Conservation (phyloP, 1,140 invertebrate species). For the Drosophila insularis region DNA sequence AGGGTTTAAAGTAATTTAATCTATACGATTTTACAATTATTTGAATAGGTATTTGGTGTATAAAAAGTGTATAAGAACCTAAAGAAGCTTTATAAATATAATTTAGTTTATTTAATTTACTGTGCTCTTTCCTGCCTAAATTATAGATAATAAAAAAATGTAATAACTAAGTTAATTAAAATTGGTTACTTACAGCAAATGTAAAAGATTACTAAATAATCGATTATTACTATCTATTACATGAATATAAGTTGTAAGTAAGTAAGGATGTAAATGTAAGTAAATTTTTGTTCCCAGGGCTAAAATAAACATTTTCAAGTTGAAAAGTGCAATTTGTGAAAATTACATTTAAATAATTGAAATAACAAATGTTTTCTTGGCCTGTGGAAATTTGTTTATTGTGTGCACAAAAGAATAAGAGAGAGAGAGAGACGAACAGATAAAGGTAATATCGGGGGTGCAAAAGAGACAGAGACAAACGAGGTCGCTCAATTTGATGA, state of each 20-base stretch:
- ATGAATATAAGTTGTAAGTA: constrained; percentile 2
- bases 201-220: no score
- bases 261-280: neutral
- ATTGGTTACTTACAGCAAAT: no score
- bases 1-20: no score
- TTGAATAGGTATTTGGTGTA: no score
- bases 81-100: no score
- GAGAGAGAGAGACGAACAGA: neutral
- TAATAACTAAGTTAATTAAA: no score
- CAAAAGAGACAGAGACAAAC: constrained; percentile 67
- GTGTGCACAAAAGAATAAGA: constrained; percentile 43
- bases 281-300: neutral
- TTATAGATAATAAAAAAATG: no score
- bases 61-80: no score
- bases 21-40: no score
- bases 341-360: constrained; percentile 79
- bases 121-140: no score
- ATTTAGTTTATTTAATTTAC: no score
- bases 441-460: neutral
- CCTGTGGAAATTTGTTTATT: constrained; percentile 55
- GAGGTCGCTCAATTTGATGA: constrained; percentile 74
- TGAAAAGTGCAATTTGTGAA: constrained; percentile 60
- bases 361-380: constrained; percentile 69
- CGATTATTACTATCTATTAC: constrained; percentile 7
- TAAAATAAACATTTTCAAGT: constrained; percentile 21